Evolutionary conservation across 1,140 invertebrate genomes (phyloP).

Genomic region (Neodiprion fabricii): DNA sequence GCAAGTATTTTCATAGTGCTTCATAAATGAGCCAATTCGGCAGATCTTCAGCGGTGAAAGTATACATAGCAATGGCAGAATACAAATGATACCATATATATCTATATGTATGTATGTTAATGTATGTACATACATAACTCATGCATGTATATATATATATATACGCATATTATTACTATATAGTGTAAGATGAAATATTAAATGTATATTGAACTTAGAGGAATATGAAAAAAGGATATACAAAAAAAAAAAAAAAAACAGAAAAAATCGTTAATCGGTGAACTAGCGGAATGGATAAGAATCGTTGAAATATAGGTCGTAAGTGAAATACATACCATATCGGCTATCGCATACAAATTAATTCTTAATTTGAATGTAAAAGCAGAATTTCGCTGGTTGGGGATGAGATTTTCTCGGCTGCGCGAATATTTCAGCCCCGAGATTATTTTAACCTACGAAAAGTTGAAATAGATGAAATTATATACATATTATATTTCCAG

Average conservation of each 20-base stretch:
- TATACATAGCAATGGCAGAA: not conserved
- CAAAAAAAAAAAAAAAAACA: not conserved
- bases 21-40: no score
- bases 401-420: not conserved
- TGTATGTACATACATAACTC: slow-evolving; percentile 21
- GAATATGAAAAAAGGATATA: not conserved
- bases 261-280: not conserved
- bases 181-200: not conserved
- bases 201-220: not conserved
- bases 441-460: not conserved
- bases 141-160: no score
- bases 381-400: no score
- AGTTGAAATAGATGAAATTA: not conserved
- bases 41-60: no score
- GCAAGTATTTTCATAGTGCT: no score
- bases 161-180: not conserved
- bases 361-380: no score
- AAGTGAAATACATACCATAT: not conserved
- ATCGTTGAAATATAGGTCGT: not conserved
- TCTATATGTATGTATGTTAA: slow-evolving; percentile 41
- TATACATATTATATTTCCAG: not conserved
- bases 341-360: not conserved
- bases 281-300: not conserved
- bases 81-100: slow-evolving; percentile 28
- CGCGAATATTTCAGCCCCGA: not conserved